Conservation (phyloP, 2,113 vertebrate species). For the Pluvialis apricaria region DNA sequence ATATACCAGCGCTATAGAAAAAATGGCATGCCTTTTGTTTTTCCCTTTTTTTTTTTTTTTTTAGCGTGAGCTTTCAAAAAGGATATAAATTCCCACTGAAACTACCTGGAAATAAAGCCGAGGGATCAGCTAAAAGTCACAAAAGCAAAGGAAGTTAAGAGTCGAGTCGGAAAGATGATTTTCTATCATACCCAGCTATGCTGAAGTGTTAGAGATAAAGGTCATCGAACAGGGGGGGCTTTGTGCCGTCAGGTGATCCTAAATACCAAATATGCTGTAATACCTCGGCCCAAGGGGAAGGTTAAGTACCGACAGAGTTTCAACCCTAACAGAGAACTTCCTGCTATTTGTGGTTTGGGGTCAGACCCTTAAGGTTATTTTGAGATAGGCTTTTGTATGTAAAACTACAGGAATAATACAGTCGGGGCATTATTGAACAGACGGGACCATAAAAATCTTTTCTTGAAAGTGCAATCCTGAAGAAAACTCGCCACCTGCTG, state of each 20-base stretch:
- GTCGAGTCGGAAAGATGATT: background rate
- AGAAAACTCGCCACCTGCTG: constrained; percentile 78
- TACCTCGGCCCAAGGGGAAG: background rate
- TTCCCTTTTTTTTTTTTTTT: background rate
- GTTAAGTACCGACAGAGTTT: background rate
- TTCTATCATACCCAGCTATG: background rate
- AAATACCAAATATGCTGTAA: background rate
- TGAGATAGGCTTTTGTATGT: background rate
- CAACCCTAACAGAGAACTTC: background rate
- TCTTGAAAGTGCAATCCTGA: constrained; percentile 45
- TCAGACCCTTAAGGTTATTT: constrained; percentile 10
- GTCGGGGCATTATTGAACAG: background rate
- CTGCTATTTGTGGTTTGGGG: background rate
- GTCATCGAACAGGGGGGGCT: background rate
- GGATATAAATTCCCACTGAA: background rate
- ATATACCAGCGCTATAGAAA: background rate
- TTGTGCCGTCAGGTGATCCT: background rate
- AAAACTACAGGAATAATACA: background rate
- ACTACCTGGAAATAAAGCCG: background rate
- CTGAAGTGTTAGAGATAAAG: background rate
- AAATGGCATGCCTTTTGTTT: background rate
- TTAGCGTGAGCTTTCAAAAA: background rate
- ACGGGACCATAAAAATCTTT: background rate
- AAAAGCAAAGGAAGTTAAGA: constrained; percentile 33
- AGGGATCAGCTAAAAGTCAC: constrained; percentile 10